Evolutionary conservation across 2,113 vertebrate genomes (phyloP), one percentile per base, ranked within the genome.

Genomic region (Calyptommatus sinebrachiatus): DNA sequence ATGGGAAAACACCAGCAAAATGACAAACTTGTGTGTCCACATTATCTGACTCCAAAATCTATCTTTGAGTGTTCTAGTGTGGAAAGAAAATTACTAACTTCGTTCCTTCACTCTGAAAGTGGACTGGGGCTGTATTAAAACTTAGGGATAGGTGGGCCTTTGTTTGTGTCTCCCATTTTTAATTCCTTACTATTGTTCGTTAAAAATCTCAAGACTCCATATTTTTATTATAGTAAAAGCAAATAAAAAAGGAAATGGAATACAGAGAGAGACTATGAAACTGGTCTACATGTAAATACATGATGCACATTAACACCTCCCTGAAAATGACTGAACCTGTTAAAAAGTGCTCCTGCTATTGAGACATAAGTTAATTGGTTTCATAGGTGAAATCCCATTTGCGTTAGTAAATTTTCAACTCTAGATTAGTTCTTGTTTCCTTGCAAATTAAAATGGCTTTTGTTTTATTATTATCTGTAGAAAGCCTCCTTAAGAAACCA

Each of bases 281-380:
- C 3, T 67, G 6, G 5, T 76, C 1, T 63, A 41, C 70, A 63
- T 71, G 68, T 77, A 83, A 83, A 87, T 85, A 81, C 78, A 8
- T 77, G 82, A 79, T 85, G 83, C 85, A 21, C 70, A 84, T 31
- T 82, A 83, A 1, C 21, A 63, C 79, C 21, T 71, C 82, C 80
- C n/a, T 76, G 35, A 16, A 63, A 87, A 81, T 76, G 11, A 82
- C 76, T 87, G 85, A 74, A 74, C 68, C 53, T 28, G 80, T 81
- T 73, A 24, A 71, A 57, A 61, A 61, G 2, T 12, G 22, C 35
- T 7, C 7, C 75, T 84, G 78, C 83, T 72, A 77, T 65, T 24
- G 61, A 18, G 71, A 83, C 74, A 53, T 83, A 57, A 2, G 66
- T 76, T 87, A 90, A 81, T 79, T 73, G 0, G 10, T 84, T 48